Evolutionary conservation across 2,888 invertebrate genomes (phyloP).

Genomic region (Agonum fuliginosum): DNA sequence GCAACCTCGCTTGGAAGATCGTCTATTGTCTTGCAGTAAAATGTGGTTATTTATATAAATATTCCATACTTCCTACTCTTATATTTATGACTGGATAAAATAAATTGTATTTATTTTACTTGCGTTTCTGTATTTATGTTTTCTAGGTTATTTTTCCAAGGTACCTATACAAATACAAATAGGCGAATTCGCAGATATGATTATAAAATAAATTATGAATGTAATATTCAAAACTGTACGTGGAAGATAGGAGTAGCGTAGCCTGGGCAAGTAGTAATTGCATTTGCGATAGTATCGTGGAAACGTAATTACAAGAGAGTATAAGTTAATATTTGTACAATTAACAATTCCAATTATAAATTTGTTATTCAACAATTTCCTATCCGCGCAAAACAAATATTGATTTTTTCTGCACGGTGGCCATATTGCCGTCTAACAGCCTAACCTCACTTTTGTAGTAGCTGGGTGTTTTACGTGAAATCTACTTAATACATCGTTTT

Average conservation of each 20-base stretch:
- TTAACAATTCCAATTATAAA: constrained; percentile 47
- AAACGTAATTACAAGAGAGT: constrained; percentile 34
- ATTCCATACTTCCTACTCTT: too few species aligned
- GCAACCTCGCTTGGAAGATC: too few species aligned
- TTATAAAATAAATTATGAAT: constrained; percentile 10
- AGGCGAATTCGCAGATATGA: too few species aligned
- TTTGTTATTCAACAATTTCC: constrained; percentile 49
- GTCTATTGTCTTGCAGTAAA: too few species aligned
- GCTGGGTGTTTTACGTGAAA: constrained; percentile 18
- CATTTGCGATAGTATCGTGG: constrained; percentile 23
- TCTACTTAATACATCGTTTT: constrained; percentile 46
- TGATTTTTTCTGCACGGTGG: constrained; percentile 28
- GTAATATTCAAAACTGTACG: constrained; percentile 3
- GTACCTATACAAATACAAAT: not conserved
- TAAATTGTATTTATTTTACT: too few species aligned
- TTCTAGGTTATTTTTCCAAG: not conserved
- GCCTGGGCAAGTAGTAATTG: not conserved
- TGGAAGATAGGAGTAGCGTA: constrained; percentile 1
- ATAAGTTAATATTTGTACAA: constrained; percentile 45
- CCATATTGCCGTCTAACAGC: constrained; percentile 6
- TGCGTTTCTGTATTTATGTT: constrained; percentile 2
- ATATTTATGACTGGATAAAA: too few species aligned
- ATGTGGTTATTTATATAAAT: too few species aligned
- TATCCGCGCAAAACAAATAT: constrained; percentile 38
- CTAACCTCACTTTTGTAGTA: constrained; percentile 23